Base-by-base conservation (phyloP, 2,888 invertebrate species). In the Chrysotoxum bicinctum region DNA sequence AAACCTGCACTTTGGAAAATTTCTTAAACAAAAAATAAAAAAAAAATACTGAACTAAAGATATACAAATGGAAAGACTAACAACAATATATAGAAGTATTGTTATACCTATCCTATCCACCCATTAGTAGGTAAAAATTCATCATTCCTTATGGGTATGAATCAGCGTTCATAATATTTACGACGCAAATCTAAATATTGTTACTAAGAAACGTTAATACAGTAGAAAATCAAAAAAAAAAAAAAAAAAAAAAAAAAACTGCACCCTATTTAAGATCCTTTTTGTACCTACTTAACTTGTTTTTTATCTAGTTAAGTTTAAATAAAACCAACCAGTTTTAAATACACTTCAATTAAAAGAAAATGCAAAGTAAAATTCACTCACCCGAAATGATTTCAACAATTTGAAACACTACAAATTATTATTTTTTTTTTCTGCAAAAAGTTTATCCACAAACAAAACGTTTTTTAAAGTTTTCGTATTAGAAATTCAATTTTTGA, bases 101-200 rank as follows among this genome's bases (percentile, higher is more conserved):
- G 1, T 14, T 45, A 45, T 45, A 45, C 3, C 9, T 48, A 21
- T n/a, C 21, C 21, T 32, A 10, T 14, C 23, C 23, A 10, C n/a
- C 8, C 21, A 60, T n/a, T 40, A 9, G 23, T 16, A 26, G n/a
- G 12, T 26, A 43, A 26, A 64, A 30, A 45, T 30, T 45, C 37
- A 26, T 62, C 12, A 64, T 64, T 64, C 64, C 45, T 45, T 50
- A 16, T 43, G 7, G 14, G 40, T 48, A 69, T 69, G 69, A 77
- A 69, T 78, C 64, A 78, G 69, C 69, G 19, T 48, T 78, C 26
- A 21, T 37, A 62, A 48, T 83, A 76, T 82, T 81, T 74, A 78
- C 83, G 83, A 74, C 83, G 83, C 26, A 83, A 54, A 79, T 64
- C 14, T 23, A n/a, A 23, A 64, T 21, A 10, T 45, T 19, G 21